phyloP scores from a whole-genome alignment of 2,888 invertebrate genomes.

The Apotomis turbidana region DNA sequence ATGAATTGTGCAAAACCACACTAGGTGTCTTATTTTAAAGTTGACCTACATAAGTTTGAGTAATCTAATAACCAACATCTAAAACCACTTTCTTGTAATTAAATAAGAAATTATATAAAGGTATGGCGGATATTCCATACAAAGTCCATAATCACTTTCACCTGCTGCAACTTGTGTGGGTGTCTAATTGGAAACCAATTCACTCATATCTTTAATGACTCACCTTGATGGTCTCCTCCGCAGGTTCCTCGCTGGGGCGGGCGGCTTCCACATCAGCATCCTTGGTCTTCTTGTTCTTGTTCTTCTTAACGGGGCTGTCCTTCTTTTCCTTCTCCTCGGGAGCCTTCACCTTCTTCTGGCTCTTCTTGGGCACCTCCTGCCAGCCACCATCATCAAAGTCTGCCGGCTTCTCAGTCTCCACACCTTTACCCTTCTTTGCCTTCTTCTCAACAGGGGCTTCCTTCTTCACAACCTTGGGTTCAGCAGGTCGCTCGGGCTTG shows the following conservation, averaged over 20 bases:
- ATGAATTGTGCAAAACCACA: too few species aligned
- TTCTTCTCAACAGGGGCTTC: slow-evolving; percentile 79
- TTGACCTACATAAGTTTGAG: neutral
- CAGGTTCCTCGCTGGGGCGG: slow-evolving; percentile 55
- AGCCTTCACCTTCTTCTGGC: slow-evolving; percentile 87
- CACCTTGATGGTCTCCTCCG: slow-evolving; percentile 71
- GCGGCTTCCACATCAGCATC: slow-evolving; percentile 74
- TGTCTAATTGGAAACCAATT: neutral
- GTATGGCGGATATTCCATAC: too few species aligned
- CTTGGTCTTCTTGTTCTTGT: slow-evolving; percentile 70
- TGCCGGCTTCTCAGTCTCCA: slow-evolving; percentile 86
- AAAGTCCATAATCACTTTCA: neutral
- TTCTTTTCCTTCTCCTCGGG: slow-evolving; percentile 83
- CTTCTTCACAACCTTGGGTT: slow-evolving; percentile 71
- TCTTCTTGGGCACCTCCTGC: slow-evolving; percentile 88
- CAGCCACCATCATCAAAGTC: slow-evolving; percentile 90
- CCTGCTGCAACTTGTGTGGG: neutral
- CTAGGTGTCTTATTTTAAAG: too few species aligned
- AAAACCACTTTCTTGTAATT: too few species aligned
- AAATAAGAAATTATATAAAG: too few species aligned
- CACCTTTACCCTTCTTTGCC: slow-evolving; percentile 84
- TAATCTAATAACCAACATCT: neutral
- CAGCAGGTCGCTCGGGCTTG: slow-evolving; percentile 65
- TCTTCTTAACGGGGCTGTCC: slow-evolving; percentile 78
- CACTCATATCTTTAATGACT: neutral